Base-by-base conservation (phyloP, 2,888 invertebrate genomes). In the Xestia sexstrigata region DNA sequence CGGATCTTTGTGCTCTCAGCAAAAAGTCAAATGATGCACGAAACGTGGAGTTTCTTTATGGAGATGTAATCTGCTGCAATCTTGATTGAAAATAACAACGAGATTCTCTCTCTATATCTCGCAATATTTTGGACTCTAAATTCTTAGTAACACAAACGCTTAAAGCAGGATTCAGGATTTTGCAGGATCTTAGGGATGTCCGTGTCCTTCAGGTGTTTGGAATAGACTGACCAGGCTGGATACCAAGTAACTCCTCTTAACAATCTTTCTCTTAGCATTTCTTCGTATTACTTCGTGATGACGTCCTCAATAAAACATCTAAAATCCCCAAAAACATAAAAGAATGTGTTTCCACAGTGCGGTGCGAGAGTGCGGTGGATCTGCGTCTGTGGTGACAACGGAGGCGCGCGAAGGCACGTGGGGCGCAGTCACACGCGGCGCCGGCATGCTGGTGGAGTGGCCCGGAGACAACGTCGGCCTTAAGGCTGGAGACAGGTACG, bases 401-500 rank as follows among this genome's bases (percentile, higher is more conserved):
- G 98, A 98, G 92, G 97, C 98, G 0, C 97, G 97, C 45, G 98
- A 98, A 85, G 98, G 98, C 92, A 97, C 98, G 1, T 97, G 98
- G 85, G 98, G 98, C 42, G 97, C 97, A 26, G 97, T 97, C 30
- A 97, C 97, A 76, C 97, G 98, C 26, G 97, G 97, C 76, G 95
- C 96, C 70, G 97, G 97, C 11, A 98, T 98, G 20, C 97, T 98
- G 92, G 97, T 99, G 60, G 98, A 98, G 87, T 99, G 99, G 99
- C 98, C 98, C 0, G 96, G 98, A 9, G 98, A 99, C 88, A 98
- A 98, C 87, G 97, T 98, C 62, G 97, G 97, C 4, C 95, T 99
- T 69, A 97, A 97, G 88, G 97, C 98, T 89, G 98, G 98, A 58
- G 99, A 99, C 96, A 97, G 98, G 98, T 98, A 79, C 35, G 87